Conservation (phyloP, 2,113 vertebrate species). For the Eptesicus fuscus region DNA sequence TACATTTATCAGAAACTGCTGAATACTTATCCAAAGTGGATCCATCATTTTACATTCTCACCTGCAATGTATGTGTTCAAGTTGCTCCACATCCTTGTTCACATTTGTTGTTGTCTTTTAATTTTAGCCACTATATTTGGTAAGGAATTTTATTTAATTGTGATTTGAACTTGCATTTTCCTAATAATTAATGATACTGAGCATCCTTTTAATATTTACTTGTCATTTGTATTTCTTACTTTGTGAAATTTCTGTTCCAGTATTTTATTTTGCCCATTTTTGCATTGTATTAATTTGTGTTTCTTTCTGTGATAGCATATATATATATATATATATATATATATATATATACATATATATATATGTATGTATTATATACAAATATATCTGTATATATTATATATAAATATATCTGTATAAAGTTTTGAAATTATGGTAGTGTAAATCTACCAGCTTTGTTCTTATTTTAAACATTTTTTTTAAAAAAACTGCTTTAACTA, state of each 20-base stretch:
- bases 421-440: not conserved
- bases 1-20: not conserved
- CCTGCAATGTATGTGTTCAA: not conserved
- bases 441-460: not conserved
- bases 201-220: not conserved
- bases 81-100: not conserved
- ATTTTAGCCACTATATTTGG: not conserved
- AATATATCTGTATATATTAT: not conserved
- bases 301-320: not conserved
- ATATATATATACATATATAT: too few species aligned
- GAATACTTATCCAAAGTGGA: not conserved
- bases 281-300: not conserved
- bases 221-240: not conserved
- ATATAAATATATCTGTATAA: not conserved
- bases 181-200: not conserved
- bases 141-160: not conserved
- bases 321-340: not conserved
- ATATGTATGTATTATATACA: not conserved
- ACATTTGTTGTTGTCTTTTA: not conserved
- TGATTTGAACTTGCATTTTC: not conserved
- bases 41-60: not conserved
- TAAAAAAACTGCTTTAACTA: not conserved
- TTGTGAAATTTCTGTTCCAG: not conserved
- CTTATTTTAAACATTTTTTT: not conserved
- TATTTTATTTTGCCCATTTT: not conserved